Evolutionary conservation across 2,113 vertebrate species (phyloP).

Genomic region (Azemiops feae): DNA sequence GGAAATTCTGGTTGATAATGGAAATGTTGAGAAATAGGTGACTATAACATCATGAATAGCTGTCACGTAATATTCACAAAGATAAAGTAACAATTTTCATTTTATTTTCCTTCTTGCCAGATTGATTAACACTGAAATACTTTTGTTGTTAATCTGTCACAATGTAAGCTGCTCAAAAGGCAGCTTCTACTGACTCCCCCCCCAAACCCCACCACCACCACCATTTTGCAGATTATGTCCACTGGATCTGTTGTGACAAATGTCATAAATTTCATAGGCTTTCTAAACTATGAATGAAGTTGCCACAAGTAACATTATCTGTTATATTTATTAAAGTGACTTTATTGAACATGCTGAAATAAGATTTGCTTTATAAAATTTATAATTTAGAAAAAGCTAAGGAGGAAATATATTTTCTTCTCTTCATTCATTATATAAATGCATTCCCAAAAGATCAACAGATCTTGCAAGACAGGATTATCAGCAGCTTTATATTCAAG

Average conservation of each 20-base stretch:
- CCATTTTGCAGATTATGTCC: constrained; percentile 29
- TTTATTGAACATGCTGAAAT: background rate
- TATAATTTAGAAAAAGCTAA: background rate
- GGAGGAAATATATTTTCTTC: background rate
- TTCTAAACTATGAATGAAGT: constrained; percentile 38
- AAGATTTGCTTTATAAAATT: background rate
- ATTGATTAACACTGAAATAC: constrained; percentile 41
- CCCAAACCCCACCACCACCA: background rate
- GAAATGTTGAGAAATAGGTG: constrained; percentile 31
- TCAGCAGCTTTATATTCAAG: background rate
- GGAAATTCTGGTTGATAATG: constrained; percentile 34
- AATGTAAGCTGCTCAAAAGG: constrained; percentile 28
- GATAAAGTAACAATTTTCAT: constrained; percentile 6
- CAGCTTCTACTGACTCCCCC: background rate
- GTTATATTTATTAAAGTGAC: constrained; percentile 31
- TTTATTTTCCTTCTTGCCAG: constrained; percentile 3
- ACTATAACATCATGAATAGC: background rate
- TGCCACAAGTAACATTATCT: constrained; percentile 17
- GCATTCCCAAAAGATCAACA: background rate
- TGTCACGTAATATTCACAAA: background rate
- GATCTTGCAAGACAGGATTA: background rate
- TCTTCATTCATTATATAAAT: background rate
- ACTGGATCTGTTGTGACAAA: constrained; percentile 37
- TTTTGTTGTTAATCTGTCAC: constrained; percentile 40
- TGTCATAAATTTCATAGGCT: constrained; percentile 15